A percentile compares a stretch with the other conserved stretches of the same genome.
Conservation (phyloP, 2,797 vertebrate genomes). For the Sciaenops ocellatus region DNA sequence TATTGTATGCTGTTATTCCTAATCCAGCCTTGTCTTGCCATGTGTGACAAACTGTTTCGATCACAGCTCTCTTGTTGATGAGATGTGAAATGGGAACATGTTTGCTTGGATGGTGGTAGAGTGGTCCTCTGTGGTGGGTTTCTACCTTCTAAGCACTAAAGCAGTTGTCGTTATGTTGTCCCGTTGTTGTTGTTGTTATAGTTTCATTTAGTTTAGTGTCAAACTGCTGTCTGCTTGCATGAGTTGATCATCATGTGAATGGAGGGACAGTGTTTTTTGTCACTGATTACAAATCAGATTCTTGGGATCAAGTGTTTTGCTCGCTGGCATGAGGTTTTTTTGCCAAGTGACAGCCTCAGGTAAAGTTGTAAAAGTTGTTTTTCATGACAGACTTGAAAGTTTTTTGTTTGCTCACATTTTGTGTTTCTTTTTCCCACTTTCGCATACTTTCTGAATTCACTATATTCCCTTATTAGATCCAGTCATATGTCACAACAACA, state of each 20-base stretch:
- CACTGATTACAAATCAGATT: neutral
- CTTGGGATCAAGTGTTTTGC: neutral
- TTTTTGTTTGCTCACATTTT: neutral
- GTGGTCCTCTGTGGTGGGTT: constrained; percentile 15
- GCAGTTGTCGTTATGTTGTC: constrained; percentile 8
- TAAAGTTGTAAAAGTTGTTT: neutral
- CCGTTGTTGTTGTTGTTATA: neutral
- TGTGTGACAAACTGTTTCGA: constrained; percentile 14
- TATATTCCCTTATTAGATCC: neutral
- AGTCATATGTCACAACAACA: neutral
- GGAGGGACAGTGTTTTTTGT: neutral
- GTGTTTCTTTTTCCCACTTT: neutral
- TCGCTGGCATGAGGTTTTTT: neutral
- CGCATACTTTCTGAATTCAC: neutral
- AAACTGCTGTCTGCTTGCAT: constrained; percentile 20
- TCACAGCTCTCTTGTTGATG: constrained; percentile 15
- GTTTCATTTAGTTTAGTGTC: constrained; percentile 2
- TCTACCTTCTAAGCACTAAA: constrained; percentile 24
- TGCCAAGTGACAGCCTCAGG: neutral
- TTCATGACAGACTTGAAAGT: neutral
- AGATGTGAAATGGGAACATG: constrained; percentile 32
- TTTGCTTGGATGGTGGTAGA: constrained; percentile 1
- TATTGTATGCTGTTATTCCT: neutral
- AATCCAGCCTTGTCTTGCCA: neutral
- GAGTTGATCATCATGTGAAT: neutral